A percentile compares a stretch with the other conserved stretches of the same genome.
These are phyloP conservation scores for Ranitomeya imitator DNA, from an alignment of 2,113 vertebrate genomes.

Conservation along the genomic window DNA sequence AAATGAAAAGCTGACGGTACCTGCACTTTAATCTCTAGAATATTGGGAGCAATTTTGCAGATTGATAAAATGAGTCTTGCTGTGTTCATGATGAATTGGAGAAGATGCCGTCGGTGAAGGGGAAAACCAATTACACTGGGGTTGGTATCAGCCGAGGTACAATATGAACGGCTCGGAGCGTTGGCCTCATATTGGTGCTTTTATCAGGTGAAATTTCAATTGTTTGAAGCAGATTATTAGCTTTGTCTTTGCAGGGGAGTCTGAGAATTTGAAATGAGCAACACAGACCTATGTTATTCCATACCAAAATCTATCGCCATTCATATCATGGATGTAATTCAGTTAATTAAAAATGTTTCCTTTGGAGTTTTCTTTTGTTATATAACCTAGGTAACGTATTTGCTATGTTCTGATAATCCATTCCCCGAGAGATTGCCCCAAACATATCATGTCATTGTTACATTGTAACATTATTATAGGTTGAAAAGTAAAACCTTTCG, in stretches of 20 bases:
- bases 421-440: too few relatives aligned
- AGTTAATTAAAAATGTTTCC: too few relatives aligned
- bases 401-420: not conserved
- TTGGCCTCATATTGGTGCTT: slow-evolving; percentile 4
- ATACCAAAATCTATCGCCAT: not conserved
- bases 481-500: too few relatives aligned
- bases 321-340: too few relatives aligned
- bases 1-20: slow-evolving; percentile 10
- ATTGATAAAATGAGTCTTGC: not conserved
- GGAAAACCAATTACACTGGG: slow-evolving; percentile 18
- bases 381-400: not conserved
- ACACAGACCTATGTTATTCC: not conserved
- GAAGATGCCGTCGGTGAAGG: slow-evolving; percentile 6
- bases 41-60: slow-evolving; percentile 10
- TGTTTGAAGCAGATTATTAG: not conserved
- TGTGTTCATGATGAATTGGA: slow-evolving; percentile 33
- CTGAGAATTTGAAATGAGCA: slow-evolving; percentile 23
- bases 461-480: too few relatives aligned
- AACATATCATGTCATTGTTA: too few relatives aligned
- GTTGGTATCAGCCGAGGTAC: not conserved
- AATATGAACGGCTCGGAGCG: not conserved
- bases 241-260: not conserved
- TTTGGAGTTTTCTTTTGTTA: not conserved
- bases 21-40: slow-evolving; percentile 1
- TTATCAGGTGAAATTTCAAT: slow-evolving; percentile 4